Base-by-base conservation (phyloP, 2,888 invertebrate genomes). In the Choreutis nemorana region DNA sequence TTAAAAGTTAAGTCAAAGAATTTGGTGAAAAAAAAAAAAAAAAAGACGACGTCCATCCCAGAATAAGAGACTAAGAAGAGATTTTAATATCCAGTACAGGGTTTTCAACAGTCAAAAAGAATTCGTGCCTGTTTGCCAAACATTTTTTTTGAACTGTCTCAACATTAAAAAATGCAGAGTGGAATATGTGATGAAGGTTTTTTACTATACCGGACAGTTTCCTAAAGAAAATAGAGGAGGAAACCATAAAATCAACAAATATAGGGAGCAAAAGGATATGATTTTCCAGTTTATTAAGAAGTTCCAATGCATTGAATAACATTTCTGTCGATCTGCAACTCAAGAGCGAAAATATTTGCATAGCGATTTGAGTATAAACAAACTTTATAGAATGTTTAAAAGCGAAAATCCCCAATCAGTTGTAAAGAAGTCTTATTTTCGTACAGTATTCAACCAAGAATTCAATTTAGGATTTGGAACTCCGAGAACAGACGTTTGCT, bases 401-500 rank as follows among this genome's bases (percentile, higher is more conserved):
- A 30, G 30, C 33, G 34, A 38, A 30, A 21, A 21, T 34, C 14
- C 16, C 12, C 21, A 28, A 29, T 4, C 29, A 11, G 15, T 5
- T 5, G 34, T 36, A 18, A 42, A 42, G 23, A n/a, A 30, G 16
- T 37, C 41, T n/a, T 41, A 37, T 20, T 45, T 45, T 15, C 36
- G 45, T 6, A 15, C 21, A 9, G 34, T 43, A 30, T 45, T 45
- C 18, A 45, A 43, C 23, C 38, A 14, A 11, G 13, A 4, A 9
- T 45, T 36, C 23, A 45, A 43, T 36, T 24, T 43, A 8, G 37
- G 41, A 5, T 43, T 45, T 14, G 42, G 42, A 9, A 29, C 34
- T 4, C 41, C 40, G 14, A 30, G 35, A 33, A 42, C 37, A 3
- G 41, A 43, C 26, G 40, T 35, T 2, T 43, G 41, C 16, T 42